Percentiles rank a stretch among this genome's conserved stretches.
phyloP scores from a whole-genome alignment of 2,797 vertebrate species.

The Helostoma temminkii region DNA sequence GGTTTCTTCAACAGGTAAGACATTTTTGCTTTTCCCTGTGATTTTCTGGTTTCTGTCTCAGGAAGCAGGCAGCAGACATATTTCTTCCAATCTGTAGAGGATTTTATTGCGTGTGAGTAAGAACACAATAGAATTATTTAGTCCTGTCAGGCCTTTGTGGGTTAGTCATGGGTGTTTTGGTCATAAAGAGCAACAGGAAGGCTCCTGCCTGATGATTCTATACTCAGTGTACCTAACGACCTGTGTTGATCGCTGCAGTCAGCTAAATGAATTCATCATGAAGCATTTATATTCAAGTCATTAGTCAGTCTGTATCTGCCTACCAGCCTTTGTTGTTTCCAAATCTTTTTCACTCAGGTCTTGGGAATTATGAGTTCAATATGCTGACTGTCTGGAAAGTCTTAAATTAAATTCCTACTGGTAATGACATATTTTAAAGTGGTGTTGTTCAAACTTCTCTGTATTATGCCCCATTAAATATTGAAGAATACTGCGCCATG shows the following conservation, averaged over 20 bases:
- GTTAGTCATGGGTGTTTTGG: background rate
- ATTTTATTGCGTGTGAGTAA: background rate
- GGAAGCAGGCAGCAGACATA: background rate
- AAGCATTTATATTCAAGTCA: slow-evolving; percentile 17
- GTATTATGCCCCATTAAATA: too few species aligned
- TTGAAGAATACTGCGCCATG: too few species aligned
- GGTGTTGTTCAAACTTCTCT: background rate
- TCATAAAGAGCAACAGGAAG: slow-evolving; percentile 31
- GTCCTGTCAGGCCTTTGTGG: background rate
- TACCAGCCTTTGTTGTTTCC: slow-evolving; percentile 6
- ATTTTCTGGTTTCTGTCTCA: background rate
- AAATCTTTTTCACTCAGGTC: slow-evolving; percentile 20
- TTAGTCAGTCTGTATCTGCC: slow-evolving; percentile 12
- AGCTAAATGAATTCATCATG: slow-evolving; percentile 9
- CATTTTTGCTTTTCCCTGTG: slow-evolving; percentile 2
- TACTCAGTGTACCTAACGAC: background rate
- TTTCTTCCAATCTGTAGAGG: background rate
- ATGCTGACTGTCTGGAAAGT: slow-evolving; percentile 35
- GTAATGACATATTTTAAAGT: slow-evolving; percentile 16
- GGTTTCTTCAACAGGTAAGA: slow-evolving; percentile 50
- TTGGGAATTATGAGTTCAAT: slow-evolving; percentile 24
- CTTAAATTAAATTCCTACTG: slow-evolving; percentile 18
- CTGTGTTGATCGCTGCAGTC: slow-evolving; percentile 19
- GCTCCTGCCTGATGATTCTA: slow-evolving; percentile 2
- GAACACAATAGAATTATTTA: background rate